Conservation (phyloP, 2,888 invertebrate genomes). For the Rhagium mordax region DNA sequence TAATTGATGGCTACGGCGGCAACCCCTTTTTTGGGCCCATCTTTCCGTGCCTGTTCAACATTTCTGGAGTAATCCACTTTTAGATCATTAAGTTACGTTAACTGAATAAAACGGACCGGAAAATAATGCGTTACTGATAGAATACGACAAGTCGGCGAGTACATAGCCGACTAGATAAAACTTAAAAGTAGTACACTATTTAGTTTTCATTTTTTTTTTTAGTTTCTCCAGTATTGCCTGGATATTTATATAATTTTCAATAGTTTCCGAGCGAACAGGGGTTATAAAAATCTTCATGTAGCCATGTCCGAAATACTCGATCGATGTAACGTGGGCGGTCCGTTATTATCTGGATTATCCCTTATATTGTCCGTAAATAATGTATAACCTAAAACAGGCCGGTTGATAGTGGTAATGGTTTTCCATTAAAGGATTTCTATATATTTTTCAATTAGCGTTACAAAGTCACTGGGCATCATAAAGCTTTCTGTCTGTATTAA, state of each 20-base stretch:
- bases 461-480: neutral
- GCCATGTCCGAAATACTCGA: too few relatives aligned
- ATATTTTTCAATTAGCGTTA: neutral
- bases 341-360: neutral
- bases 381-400: neutral
- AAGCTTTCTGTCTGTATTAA: neutral
- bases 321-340: neutral
- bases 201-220: too few relatives aligned
- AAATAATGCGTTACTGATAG: too few relatives aligned
- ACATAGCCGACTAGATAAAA: too few relatives aligned
- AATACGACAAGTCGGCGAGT: too few relatives aligned
- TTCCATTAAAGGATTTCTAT: neutral
- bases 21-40: neutral
- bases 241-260: too few relatives aligned
- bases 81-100: neutral
- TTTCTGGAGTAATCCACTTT: slow-evolving; percentile 1
- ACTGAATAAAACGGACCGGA: too few relatives aligned
- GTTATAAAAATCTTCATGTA: too few relatives aligned
- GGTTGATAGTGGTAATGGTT: neutral
- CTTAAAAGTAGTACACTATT: too few relatives aligned
- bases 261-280: too few relatives aligned
- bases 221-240: too few relatives aligned
- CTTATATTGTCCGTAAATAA: neutral
- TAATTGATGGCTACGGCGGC: neutral
- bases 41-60: neutral